Base-by-base conservation (phyloP, 2,888 invertebrate genomes). In the Carabus problematicus region DNA sequence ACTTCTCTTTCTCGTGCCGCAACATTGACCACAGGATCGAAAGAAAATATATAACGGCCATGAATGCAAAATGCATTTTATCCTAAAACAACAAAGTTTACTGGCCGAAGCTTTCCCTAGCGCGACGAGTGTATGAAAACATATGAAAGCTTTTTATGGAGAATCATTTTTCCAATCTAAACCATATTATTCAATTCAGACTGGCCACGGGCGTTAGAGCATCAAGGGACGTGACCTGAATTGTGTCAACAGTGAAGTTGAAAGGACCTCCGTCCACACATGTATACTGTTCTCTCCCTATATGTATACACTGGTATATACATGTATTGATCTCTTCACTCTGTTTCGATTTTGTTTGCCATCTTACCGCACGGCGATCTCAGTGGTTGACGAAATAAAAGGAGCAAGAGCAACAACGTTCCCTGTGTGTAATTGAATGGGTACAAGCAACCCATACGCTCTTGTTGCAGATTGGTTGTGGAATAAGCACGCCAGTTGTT, bases 191-290 rank as follows among this genome's bases (percentile, higher is more conserved):
- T 64, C 55, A 64, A 64, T 64, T 64, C 64, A 19, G 40, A 39
- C 11, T 12, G 56, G 29, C 39, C 40, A 19, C n/a, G 56, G 29
- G 56, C 56, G 56, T 56, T 39, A 39, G 56, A 29, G 43, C 64
- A 64, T 29, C 64, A 45, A 56, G 67, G 67, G 67, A 67, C 67
- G 67, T 67, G 67, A 67, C 60, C 60, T 52, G 67, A 67, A 67
- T 67, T 67, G 67, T 67, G 67, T 60, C 67, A 56, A 55, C 56
- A 45, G 29, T 41, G 42, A 14, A 54, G 56, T 56, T 64, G 49
- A 61, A 67, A 60, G 67, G 60, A 58, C 59, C 43, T 47, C 19
- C 41, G 18, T 18, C 64, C 55, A 42, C 45, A 64, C 64, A 54
- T n/a, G 29, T 43, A 16, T 56, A 47, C 19, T 18, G 47, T 49